Evolutionary conservation across 1,140 invertebrate species (phyloP), one percentile per base, ranked within the genome.

Genomic region (Cotesia typhae): DNA sequence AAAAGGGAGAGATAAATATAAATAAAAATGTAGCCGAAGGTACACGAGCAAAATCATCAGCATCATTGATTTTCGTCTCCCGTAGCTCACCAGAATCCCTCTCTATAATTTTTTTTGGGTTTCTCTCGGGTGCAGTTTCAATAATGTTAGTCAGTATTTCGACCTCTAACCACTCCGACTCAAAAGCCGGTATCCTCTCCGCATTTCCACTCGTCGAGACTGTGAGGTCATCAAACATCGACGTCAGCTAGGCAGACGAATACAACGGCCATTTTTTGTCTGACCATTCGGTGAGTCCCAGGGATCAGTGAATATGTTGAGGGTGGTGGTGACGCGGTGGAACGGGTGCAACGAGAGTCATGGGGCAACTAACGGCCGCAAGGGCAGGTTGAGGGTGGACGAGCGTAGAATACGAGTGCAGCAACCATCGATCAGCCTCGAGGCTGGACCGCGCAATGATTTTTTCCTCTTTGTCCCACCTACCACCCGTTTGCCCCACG

Each of bases 391-490:
- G 71, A 73, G 74, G 67, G 73, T 53, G 71, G 63, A 74, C 67
- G 68, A 35, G 47, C 53, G 60, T 41, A 14, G 61, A 60, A 63
- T 73, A 77, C 70, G 76, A 75, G 76, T 74, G 77, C 74, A 77
- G 80, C 84, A 85, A 86, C 82, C 86, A 87, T 87, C 86, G 86
- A 87, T 87, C 86, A 87, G 85, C 83, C 85, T 84, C 84, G 81
- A 85, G 84, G 84, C 85, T 84, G 84, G 85, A 85, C 85, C 85
- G 84, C 83, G 86, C 86, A 87, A 87, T 86, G 85, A 87, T 87
- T 87, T 87, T 87, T 87, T 86, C 86, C 86, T 84, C 84, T 85
- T 85, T 87, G 83, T 84, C 81, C 83, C 82, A 79, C 83, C 76
- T 70, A 71, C 76, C 77, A 71, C 74, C 70, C 77, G 77, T 71